phyloP scores from a whole-genome alignment of 2,888 invertebrate species.

The Acrocyrtus sp. region DNA sequence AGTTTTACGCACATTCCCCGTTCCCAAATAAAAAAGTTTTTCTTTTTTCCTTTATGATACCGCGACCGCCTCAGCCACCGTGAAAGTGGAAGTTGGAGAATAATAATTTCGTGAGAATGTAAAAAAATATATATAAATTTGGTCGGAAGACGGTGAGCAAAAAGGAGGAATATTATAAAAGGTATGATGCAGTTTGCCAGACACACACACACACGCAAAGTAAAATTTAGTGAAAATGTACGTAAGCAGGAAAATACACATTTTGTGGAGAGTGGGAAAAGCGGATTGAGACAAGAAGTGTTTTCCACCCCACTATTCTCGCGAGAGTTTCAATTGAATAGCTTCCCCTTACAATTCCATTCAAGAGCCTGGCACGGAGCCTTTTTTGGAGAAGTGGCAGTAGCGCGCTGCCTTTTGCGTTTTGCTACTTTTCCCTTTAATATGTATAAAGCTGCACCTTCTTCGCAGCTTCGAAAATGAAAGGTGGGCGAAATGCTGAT shows the following conservation, averaged over 20 bases:
- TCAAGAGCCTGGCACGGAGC: neutral
- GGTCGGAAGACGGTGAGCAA: neutral
- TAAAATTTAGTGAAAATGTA: too few relatives aligned
- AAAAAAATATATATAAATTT: neutral
- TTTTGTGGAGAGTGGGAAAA: neutral
- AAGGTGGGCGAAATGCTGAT: neutral
- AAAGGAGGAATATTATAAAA: neutral
- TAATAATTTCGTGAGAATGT: neutral
- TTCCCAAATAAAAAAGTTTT: neutral
- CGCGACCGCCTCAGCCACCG: neutral
- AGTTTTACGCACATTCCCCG: conserved; percentile 14
- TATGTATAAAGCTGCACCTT: neutral
- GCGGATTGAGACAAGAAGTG: conserved; percentile 2
- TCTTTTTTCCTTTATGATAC: neutral
- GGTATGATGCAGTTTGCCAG: neutral
- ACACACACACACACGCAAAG: too few relatives aligned
- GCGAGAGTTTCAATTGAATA: conserved; percentile 44
- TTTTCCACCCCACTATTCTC: conserved; percentile 31
- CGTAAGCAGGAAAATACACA: too few relatives aligned
- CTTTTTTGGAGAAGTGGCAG: too few relatives aligned
- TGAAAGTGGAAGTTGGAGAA: conserved; percentile 11
- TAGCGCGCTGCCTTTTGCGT: too few relatives aligned
- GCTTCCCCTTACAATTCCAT: neutral
- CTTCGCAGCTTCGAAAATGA: neutral
- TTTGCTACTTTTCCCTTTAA: too few relatives aligned